phyloP scores from a whole-genome alignment of 2,113 vertebrate species.

The Semicossyphus pulcher region DNA sequence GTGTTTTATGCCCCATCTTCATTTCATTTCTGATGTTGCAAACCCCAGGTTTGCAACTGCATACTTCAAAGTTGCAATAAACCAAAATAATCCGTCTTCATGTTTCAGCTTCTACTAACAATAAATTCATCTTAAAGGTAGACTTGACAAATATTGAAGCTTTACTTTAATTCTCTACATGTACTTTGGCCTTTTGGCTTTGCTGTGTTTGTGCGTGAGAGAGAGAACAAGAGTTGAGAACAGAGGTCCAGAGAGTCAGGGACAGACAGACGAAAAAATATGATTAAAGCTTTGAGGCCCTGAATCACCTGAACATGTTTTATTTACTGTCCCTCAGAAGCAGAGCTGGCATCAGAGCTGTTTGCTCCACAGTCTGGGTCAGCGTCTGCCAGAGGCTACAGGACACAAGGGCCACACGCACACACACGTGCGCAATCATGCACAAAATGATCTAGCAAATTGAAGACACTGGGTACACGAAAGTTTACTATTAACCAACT shows the following conservation, averaged over 20 bases:
- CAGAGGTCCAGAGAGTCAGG: background rate
- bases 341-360: conserved; percentile 30
- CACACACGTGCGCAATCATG: conserved; percentile 16
- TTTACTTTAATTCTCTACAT: background rate
- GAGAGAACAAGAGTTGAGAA: background rate
- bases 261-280: conserved; percentile 26
- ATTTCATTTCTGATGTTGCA: no score
- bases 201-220: background rate
- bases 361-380: conserved; percentile 49
- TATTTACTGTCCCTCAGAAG: conserved; percentile 48
- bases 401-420: background rate
- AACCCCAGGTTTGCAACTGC: no score
- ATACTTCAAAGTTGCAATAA: no score
- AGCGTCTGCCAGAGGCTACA: conserved; percentile 39
- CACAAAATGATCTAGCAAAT: background rate
- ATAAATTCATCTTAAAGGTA: no score
- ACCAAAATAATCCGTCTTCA: no score
- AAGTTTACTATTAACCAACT: no score
- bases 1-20: no score
- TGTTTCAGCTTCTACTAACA: no score
- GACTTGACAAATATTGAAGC: no score
- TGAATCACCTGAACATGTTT: conserved; percentile 55
- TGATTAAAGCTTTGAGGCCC: conserved; percentile 33
- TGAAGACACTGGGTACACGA: no score
- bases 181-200: background rate